Base-by-base conservation (phyloP, 2,113 vertebrate genomes). In the Butorides virescens region DNA sequence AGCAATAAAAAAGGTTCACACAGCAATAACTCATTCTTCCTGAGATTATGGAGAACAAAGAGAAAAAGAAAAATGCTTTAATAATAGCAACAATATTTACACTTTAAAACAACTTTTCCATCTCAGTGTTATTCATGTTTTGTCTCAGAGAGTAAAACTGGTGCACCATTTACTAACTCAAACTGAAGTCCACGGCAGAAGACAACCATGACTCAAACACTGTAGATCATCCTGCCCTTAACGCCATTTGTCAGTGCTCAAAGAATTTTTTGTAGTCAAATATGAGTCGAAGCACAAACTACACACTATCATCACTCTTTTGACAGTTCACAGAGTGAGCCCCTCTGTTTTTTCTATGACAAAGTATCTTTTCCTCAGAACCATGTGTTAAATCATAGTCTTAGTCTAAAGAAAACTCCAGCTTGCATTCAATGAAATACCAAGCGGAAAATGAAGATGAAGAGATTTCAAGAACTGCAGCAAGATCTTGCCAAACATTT, bases 61-160 rank as follows among this genome's bases (percentile, higher is more conserved):
- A 74, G 8, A 34, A 84, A 66, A 89, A 85, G 55, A 81, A 87
- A 90, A 67, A 85, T 32, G 27, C 42, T 92, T 86, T 55, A 87
- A 66, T 44, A 80, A 55, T 7, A 74, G 42, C n/a, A 85, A 42
- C 42, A 87, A 39, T 84, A 91, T 86, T 86, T 68, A 67, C 32
- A 50, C 44, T 67, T 88, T 68, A 56, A 88, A 92, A 55, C 36
- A 62, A 37, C 27, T 63, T 86, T 65, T 86, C 1, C 0, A 1
- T 67, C 53, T 88, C 61, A 13, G 32, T 26, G 49, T 77, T 73
- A 52, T 13, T 86, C 62, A 47, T 56, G 46, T 65, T 93, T 63
- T 79, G 32, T 61, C 42, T 86, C 58, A 23, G 34, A 46, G 34
- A 71, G n/a, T 46, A 50, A 37, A 92, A 63, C 32, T n/a, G 44